A percentile compares a stretch with the other conserved stretches of the same genome.
Conservation (phyloP, 1,140 invertebrate species). For the Lasioglossum albipes region DNA sequence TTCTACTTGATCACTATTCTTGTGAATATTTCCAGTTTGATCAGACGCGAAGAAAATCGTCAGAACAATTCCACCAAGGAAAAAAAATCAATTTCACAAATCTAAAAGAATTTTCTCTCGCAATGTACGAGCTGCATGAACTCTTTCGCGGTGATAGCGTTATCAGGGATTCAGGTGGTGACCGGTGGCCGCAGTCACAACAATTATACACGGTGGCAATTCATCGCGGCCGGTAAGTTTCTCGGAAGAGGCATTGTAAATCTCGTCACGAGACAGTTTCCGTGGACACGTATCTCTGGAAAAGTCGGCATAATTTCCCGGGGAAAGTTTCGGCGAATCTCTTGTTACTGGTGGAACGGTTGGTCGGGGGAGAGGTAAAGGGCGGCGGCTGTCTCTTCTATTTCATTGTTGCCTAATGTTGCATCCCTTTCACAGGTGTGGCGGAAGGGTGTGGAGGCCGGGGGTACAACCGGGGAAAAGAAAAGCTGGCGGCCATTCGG, state of each 20-base stretch:
- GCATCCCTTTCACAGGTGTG: conserved; percentile 37
- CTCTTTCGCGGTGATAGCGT: too few relatives aligned
- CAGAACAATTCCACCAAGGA: too few relatives aligned
- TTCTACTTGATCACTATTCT: too few relatives aligned
- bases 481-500: conserved; percentile 54
- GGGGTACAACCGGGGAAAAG: neutral
- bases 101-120: too few relatives aligned
- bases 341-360: conserved; percentile 18
- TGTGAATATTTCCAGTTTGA: too few relatives aligned
- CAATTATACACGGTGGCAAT: neutral
- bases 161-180: too few relatives aligned
- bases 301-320: conserved; percentile 58
- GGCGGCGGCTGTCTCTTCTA: conserved; percentile 8
- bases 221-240: conserved; percentile 23
- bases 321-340: conserved; percentile 55
- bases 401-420: conserved; percentile 54
- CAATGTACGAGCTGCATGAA: too few relatives aligned
- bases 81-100: too few relatives aligned
- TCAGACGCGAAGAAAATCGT: too few relatives aligned
- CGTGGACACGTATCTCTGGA: conserved; percentile 44
- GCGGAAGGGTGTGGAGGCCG: neutral
- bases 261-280: conserved; percentile 36
- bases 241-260: conserved; percentile 42
- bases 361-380: neutral
- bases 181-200: neutral